A percentile compares a stretch with the other conserved stretches of the same genome.
Evolutionary conservation across 2,797 vertebrate genomes (phyloP).

Genomic region (Myotis myotis): DNA sequence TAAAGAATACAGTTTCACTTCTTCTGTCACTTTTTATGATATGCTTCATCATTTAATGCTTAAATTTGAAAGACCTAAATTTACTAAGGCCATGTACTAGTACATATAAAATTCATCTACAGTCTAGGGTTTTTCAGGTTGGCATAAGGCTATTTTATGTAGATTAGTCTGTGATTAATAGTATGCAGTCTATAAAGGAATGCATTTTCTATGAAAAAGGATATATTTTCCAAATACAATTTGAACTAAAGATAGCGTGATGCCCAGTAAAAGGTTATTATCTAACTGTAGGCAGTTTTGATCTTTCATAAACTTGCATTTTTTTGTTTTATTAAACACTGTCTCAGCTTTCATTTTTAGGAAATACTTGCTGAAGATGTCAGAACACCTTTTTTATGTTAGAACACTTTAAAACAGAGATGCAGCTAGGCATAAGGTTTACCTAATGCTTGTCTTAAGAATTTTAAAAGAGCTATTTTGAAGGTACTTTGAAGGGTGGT

Average conservation of each 20-base stretch:
- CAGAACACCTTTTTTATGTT: background rate
- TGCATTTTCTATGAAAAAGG: background rate
- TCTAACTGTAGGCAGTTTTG: background rate
- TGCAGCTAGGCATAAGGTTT: background rate
- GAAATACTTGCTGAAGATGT: background rate
- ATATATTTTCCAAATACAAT: background rate
- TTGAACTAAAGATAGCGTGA: background rate
- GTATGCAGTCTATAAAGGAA: background rate
- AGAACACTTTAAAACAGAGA: background rate
- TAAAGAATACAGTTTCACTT: background rate
- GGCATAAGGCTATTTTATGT: background rate
- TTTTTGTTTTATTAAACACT: background rate
- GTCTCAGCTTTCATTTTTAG: background rate
- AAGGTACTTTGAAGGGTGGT: background rate
- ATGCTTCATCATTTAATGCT: background rate
- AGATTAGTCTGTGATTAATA: background rate
- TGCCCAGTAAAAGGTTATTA: background rate
- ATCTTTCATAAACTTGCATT: background rate
- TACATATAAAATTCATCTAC: background rate
- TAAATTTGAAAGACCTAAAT: background rate
- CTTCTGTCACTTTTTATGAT: background rate
- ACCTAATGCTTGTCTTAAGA: background rate
- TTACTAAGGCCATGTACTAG: background rate
- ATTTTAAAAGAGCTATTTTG: slow-evolving; percentile 23
- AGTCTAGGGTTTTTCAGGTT: background rate